Conservation (phyloP, 2,113 vertebrate genomes). For the Ivindomyrus marchei region DNA sequence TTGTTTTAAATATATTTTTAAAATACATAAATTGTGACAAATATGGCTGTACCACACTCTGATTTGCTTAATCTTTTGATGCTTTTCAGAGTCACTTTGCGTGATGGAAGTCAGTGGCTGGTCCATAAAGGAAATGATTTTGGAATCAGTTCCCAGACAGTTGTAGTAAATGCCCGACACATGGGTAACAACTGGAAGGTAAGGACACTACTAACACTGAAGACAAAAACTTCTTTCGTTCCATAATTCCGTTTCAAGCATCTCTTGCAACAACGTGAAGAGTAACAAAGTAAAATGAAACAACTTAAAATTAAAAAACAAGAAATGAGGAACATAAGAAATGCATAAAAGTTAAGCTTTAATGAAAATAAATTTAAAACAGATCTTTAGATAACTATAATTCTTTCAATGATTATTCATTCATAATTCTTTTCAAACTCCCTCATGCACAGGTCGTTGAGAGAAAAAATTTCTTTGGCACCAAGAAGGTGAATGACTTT, state of each 20-base stretch:
- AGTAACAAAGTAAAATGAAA: neutral
- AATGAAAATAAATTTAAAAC: neutral
- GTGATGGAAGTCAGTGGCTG: constrained; percentile 38
- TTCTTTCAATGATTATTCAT: constrained; percentile 1
- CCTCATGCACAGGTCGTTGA: constrained; percentile 29
- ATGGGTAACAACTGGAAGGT: constrained; percentile 48
- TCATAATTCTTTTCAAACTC: neutral
- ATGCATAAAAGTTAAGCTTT: neutral
- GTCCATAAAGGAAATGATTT: constrained; percentile 48
- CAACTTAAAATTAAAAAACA: neutral
- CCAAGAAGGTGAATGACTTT: constrained; percentile 42
- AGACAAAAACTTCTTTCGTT: neutral
- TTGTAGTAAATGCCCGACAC: constrained; percentile 42
- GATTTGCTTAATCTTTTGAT: neutral
- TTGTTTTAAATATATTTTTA: neutral
- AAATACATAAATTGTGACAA: neutral
- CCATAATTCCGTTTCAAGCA: neutral
- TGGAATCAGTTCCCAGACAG: constrained; percentile 42
- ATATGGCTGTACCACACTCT: neutral
- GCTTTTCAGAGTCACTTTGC: constrained; percentile 46
- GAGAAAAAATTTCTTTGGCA: constrained; percentile 34
- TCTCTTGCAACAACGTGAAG: neutral
- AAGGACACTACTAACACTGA: neutral
- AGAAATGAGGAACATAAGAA: neutral
- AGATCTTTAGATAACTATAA: neutral